Conservation (phyloP, 2,797 vertebrate genomes). For the Tangara arthus region DNA sequence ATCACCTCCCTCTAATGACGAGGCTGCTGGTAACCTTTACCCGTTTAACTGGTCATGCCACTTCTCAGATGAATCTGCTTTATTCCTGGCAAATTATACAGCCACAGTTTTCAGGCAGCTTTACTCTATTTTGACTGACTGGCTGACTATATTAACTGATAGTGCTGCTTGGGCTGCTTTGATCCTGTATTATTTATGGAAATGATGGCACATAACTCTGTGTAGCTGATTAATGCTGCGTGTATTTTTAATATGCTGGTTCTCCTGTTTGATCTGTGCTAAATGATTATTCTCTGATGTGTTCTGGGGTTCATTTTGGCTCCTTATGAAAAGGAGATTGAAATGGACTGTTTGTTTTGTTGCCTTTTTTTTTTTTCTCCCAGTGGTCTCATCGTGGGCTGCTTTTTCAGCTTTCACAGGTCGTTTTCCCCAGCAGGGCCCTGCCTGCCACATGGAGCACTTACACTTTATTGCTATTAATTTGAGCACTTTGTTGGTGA, state of each 20-base stretch:
- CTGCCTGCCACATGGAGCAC: neutral
- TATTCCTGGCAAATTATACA: constrained; percentile 5
- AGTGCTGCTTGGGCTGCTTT: constrained; percentile 57
- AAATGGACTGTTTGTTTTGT: constrained; percentile 59
- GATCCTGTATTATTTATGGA: constrained; percentile 69
- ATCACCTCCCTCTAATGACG: neutral
- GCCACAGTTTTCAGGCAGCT: constrained; percentile 44
- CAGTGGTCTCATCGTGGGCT: neutral
- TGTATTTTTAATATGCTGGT: constrained; percentile 63
- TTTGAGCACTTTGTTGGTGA: neutral
- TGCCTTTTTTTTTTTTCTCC: neutral
- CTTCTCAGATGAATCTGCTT: constrained; percentile 41
- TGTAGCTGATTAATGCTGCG: constrained; percentile 57
- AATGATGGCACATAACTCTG: constrained; percentile 53
- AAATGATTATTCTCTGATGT: constrained; percentile 56
- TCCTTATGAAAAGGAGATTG: constrained; percentile 33
- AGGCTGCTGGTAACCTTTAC: neutral
- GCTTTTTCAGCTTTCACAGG: neutral
- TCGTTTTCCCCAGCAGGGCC: neutral
- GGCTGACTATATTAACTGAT: constrained; percentile 56
- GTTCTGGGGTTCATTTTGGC: constrained; percentile 25
- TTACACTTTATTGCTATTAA: constrained; percentile 37
- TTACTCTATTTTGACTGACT: constrained; percentile 58
- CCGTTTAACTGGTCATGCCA: constrained; percentile 28
- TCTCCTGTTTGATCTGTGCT: constrained; percentile 63